Evolutionary conservation across 2,113 vertebrate species (phyloP).

Genomic region (Etheostoma cragini): DNA sequence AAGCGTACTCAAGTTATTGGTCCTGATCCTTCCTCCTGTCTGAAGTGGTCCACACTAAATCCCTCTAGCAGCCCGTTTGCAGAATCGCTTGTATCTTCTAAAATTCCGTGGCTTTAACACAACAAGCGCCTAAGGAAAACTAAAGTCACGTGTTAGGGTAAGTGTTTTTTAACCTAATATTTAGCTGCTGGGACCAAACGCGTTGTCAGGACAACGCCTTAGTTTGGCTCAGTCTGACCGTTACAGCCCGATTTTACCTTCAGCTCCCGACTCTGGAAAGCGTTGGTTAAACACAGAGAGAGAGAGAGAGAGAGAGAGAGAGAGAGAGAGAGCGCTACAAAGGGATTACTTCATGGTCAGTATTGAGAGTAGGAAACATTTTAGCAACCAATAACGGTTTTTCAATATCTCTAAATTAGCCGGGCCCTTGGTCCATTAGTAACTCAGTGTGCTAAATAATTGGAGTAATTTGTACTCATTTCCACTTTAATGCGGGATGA

Average conservation of each 20-base stretch:
- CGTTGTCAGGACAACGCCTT: background rate
- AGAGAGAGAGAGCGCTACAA: background rate
- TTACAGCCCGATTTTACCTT: background rate
- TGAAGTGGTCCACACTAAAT: background rate
- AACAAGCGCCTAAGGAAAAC: no score
- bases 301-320: background rate
- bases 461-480: background rate
- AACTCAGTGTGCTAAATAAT: background rate
- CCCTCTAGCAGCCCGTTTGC: background rate
- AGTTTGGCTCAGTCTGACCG: background rate
- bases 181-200: background rate
- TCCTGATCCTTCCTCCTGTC: background rate
- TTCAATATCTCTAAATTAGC: background rate
- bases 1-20: background rate
- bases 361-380: background rate
- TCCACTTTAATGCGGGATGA: background rate
- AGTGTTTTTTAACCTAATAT: no score
- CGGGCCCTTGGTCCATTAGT: background rate
- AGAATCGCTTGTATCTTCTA: rapidly evolving
- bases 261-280: no score
- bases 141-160: no score
- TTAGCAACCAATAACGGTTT: background rate
- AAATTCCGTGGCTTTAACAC: no score
- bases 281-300: background rate
- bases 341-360: background rate